phyloP scores from a whole-genome alignment of 2,797 vertebrate genomes.

The Crenichthys baileyi region DNA sequence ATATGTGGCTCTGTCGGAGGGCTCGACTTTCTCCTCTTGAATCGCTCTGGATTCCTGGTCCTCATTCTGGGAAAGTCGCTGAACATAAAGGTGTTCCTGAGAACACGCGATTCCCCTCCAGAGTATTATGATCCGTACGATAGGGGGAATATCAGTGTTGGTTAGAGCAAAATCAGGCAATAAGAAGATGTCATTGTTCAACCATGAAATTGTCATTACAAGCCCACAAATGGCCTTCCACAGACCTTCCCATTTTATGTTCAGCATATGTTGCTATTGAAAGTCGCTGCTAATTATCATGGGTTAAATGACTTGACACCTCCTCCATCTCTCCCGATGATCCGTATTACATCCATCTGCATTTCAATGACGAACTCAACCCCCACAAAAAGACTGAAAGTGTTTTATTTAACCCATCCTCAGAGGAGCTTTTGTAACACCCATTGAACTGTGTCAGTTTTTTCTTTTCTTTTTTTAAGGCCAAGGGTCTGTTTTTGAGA shows the following conservation, averaged over 20 bases:
- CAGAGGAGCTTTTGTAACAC: constrained; percentile 53
- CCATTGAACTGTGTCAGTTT: constrained; percentile 38
- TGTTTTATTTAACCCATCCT: constrained; percentile 58
- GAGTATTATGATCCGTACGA: constrained; percentile 50
- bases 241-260: constrained; percentile 65
- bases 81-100: constrained; percentile 38
- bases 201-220: constrained; percentile 75
- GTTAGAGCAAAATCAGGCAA: constrained; percentile 49
- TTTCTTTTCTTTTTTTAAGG: constrained; percentile 42
- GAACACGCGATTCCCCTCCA: constrained; percentile 38
- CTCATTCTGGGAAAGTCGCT: constrained; percentile 30
- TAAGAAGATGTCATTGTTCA: constrained; percentile 60
- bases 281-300: constrained; percentile 71
- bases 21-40: constrained; percentile 10
- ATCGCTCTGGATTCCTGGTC: constrained; percentile 25
- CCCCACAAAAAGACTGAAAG: constrained; percentile 27
- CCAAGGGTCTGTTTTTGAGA: constrained; percentile 65
- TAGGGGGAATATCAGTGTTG: constrained; percentile 35
- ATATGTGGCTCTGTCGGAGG: constrained; percentile 20
- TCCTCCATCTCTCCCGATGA: constrained; percentile 64
- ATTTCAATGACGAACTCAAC: constrained; percentile 54
- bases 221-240: constrained; percentile 53
- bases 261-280: constrained; percentile 71
- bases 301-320: constrained; percentile 78
- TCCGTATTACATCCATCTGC: constrained; percentile 58